Evolutionary conservation across 2,888 invertebrate genomes (phyloP).

Genomic region (Amiota minor): DNA sequence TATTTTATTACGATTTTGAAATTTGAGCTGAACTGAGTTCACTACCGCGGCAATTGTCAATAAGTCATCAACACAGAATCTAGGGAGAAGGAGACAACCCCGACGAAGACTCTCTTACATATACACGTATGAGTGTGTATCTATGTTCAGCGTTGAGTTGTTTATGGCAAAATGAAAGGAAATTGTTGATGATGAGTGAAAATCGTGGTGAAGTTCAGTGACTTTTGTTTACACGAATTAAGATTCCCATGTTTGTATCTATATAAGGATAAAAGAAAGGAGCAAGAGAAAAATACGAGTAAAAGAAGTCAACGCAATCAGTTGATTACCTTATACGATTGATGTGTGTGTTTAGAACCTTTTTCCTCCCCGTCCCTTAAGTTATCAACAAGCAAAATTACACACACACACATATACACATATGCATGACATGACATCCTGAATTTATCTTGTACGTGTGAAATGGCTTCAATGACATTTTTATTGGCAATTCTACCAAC

Average conservation of each 20-base stretch:
- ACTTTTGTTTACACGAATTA: slow-evolving; percentile 48
- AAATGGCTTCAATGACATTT: slow-evolving; percentile 37
- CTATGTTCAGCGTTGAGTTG: too few relatives aligned
- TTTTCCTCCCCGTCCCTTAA: background rate
- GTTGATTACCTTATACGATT: slow-evolving; percentile 39
- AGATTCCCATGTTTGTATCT: slow-evolving; percentile 39
- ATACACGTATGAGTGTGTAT: background rate
- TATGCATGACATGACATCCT: background rate
- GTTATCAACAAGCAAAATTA: slow-evolving; percentile 5
- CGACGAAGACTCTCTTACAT: background rate
- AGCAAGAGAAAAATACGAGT: background rate
- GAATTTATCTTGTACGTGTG: slow-evolving; percentile 11
- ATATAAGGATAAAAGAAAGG: slow-evolving; percentile 1
- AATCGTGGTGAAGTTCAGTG: slow-evolving; percentile 30
- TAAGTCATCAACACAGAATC: slow-evolving; percentile 11
- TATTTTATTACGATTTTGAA: slow-evolving; percentile 15
- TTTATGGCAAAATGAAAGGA: too few relatives aligned
- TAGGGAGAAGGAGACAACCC: background rate
- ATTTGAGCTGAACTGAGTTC: slow-evolving; percentile 17
- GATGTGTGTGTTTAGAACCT: background rate
- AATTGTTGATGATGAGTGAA: slow-evolving; percentile 4
- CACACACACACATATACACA: background rate
- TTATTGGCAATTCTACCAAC: slow-evolving; percentile 45
- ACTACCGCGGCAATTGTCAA: slow-evolving; percentile 31
- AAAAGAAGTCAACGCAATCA: slow-evolving; percentile 30